Base-by-base conservation (phyloP, 2,888 invertebrate genomes). In the Trilocha varians region DNA sequence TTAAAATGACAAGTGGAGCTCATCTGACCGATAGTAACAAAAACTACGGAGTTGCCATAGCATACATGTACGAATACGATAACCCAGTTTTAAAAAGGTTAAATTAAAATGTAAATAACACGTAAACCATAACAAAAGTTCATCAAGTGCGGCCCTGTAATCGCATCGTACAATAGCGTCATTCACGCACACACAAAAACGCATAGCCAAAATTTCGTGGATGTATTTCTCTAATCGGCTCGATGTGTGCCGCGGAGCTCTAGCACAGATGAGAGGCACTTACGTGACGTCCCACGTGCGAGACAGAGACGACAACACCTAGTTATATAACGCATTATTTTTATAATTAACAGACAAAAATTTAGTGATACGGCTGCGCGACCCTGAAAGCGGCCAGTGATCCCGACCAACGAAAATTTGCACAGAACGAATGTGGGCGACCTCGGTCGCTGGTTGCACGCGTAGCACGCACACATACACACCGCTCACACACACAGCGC, bases 311-410 rank as follows among this genome's bases (percentile, higher is more conserved):
- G 42, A 6, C 35, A 33, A 51, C 52, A 66, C 50, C 67, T 59
- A 53, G 72, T 85, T 85, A 85, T 82, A 84, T 84, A 85, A 85
- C 83, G 78, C 83, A 84, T 85, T 85, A 84, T 85, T 85, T 84
- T 85, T 84, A 84, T 84, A 85, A 85, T 85, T 85, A 85, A 84
- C 85, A 83, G 77, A 76, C 85, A 83, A 83, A 84, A 85, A 76
- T 84, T 79, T 75, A 82, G 79, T 79, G 82, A 84, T 83, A 84
- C 82, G 73, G 63, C 77, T 61, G 66, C 62, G 72, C 74, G 85
- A 62, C 85, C 85, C 74, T 85, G 85, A 78, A 62, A 53, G 63
- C 74, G 84, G 84, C 47, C 80, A 79, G 64, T 76, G 84, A 82
- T 79, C 84, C 76, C 72, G 63, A 63, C 65, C 65, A 72, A 72